Base-by-base conservation (phyloP, 2,113 vertebrate species). In the Cebidichthys violaceus region DNA sequence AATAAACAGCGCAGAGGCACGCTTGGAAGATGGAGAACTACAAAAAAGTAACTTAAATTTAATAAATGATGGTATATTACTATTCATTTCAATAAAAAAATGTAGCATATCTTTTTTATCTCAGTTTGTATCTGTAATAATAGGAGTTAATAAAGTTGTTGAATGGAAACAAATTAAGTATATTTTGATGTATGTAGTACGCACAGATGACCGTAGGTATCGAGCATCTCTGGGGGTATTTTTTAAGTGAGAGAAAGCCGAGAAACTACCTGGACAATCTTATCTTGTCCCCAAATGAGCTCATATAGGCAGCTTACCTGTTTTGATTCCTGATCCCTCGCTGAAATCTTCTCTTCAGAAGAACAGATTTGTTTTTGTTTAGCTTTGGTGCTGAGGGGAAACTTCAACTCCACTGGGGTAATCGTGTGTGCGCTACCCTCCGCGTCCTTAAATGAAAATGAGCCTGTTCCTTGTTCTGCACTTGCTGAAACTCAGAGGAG, bases 401-500 rank as follows among this genome's bases (percentile, higher is more conserved):
- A 76, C 47, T 75, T 86, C 31, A 29, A 9, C 37, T 78, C 70
- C 76, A 9, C 47, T 15, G 62, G 14, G 14, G 57, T 6, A 41
- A 76, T 68, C 60, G 60, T 22, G 64, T 33, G 70, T 37, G 79
- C 60, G 47, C 50, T 18, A 27, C 60, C 17, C 83, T 82, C 65
- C 72, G 39, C 70, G 78, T 86, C 75, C 65, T 70, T 15, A 0
- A 75, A 57, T 74, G 68, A 88, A 50, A 88, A 50, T 73, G 86
- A 77, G 27, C 27, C 61, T 45, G 77, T 64, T 64, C 69, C 57
- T 83, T 11, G 72, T 75, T 47, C 79, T 88, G 88, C 92, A 92
- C 90, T 93, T 92, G 92, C 86, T 89, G 85, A 80, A 82, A 85
- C 77, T 82, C 61, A 5, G 43, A 4, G 41, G 77, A 88, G 93